These are phyloP conservation scores for Heterotis niloticus DNA, from an alignment of 2,113 vertebrate species.

Conservation along the genomic window DNA sequence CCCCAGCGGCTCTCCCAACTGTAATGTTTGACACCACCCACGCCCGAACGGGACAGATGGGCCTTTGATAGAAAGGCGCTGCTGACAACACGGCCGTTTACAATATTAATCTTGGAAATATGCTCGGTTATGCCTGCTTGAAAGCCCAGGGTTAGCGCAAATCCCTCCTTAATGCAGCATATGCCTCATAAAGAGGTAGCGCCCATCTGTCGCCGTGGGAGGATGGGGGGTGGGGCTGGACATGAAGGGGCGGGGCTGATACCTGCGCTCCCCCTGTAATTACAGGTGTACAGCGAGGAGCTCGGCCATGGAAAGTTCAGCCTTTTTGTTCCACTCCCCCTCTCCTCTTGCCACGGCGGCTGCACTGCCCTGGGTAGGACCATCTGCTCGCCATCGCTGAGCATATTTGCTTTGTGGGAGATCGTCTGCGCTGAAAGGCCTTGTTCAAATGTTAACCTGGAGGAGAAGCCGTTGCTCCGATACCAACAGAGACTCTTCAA, in stretches of 20 bases:
- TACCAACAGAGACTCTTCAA: background rate
- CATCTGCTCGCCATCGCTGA: constrained; percentile 24
- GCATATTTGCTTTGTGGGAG: constrained; percentile 21
- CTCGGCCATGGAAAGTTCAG: background rate
- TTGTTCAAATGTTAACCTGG: constrained; percentile 24
- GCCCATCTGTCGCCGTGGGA: constrained; percentile 15
- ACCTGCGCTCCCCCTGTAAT: constrained; percentile 21
- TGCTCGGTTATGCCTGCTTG: constrained; percentile 33
- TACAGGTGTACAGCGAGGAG: constrained; percentile 23
- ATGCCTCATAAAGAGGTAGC: constrained; percentile 16
- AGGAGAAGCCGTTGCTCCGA: constrained; percentile 1
- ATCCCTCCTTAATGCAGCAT: constrained; percentile 38
- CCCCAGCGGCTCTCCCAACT: background rate
- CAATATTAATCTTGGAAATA: constrained; percentile 43
- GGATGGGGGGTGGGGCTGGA: background rate
- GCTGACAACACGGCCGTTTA: constrained; percentile 14
- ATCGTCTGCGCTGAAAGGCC: constrained; percentile 10
- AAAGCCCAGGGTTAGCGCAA: constrained; percentile 41
- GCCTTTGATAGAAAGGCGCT: constrained; percentile 18
- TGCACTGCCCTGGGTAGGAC: constrained; percentile 4
- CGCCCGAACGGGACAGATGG: constrained; percentile 15
- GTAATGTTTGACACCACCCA: background rate
- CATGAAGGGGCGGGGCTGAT: background rate
- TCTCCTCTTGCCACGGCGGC: background rate
- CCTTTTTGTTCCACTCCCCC: background rate